Evolutionary conservation across 37 sponge, comb jelly and placozoan genomes (phyloP), one percentile per base, ranked within the genome.

Genomic region (Aplysina aerophoba): DNA sequence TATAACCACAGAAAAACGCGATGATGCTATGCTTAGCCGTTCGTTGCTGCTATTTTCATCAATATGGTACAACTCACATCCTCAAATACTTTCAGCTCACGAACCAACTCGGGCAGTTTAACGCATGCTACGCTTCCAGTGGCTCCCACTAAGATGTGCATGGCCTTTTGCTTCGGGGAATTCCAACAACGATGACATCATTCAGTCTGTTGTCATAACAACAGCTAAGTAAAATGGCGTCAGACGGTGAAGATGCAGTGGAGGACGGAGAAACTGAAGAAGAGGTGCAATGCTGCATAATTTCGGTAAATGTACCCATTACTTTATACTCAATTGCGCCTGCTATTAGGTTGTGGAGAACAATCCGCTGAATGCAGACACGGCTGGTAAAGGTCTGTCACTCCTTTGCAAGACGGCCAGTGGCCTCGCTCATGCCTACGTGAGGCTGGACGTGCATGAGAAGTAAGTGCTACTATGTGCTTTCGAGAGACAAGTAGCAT

Each of bases 81-180:
- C 0, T 73, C 28, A 14, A 58, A 12, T 11, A 75, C 61, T 28
- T 37, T 59, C 44, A 97, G 89, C 36, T 84, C 36, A 33, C 86
- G 30, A 0, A 92, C 79, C 35, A 98, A 53, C 28, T 88, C 92
- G 38, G 98, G 94, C 0, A 96, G 80, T 62, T 98, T 98, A 57
- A 98, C 85, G 34, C 92, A 88, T 57, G 98, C 98, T 22, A 98
- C 98, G 64, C 98, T 98, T 27, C 94, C 98, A 41, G 96, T 93
- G 22, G 83, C 91, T 33, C 90, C 96, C 5, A 98, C 28, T 15
- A 98, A 82, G 0, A 98, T 84, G 14, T 44, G 50, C 50, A 44
- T 44, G 50, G 50, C 50, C 50, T 44, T 44, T 44, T 44, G 50
- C 6, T 16, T 3, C 4, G 71, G 71, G 71, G 30, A 69, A 69